Evolutionary conservation across 2,113 vertebrate species (phyloP), one percentile per base, ranked within the genome.

Genomic region (Xiphophorus couchianus): DNA sequence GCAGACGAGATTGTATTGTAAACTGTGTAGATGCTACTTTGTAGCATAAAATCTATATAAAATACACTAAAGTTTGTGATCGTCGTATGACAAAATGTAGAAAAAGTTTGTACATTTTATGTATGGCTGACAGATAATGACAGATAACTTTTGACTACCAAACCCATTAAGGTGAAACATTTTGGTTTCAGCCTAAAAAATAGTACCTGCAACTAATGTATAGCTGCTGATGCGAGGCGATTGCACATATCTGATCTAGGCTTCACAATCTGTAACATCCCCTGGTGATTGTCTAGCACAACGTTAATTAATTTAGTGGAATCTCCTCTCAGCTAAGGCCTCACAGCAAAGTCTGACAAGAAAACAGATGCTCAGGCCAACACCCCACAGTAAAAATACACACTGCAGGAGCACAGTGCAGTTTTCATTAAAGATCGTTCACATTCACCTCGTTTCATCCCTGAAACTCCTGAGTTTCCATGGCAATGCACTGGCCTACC

Each of bases 361-460:
- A 27, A 85, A 86, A 85, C 83, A 84, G 85, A 81, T 73, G 76
- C 77, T 76, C 72, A 74, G 77, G 76, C 81, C 63, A 51, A 80
- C 77, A 79, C 78, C 75, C 22, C 31, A 84, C 80, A 65, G 84
- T 85, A 87, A 88, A 87, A 86, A 76, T 28, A 35, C 84, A 70
- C 79, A 35, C 83, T 76, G 66, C 44, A 25, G 54, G 62, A 82
- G 74, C 82, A 82, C 75, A 61, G 80, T 62, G 82, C 75, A 65
- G 83, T 80, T 77, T 90, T 92, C 85, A 91, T 93, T 90, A 92
- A 86, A 88, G 80, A 87, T 84, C 82, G 84, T 78, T 83, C 86
- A 84, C 82, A 84, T 78, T 83, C 86, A 84, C 89, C 81, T 87
- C 77, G 70, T 71, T 74, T 82, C 81, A 88, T 76, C 87, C 80